Conservation (phyloP, 2,113 vertebrate species). For the Octodon degus region DNA sequence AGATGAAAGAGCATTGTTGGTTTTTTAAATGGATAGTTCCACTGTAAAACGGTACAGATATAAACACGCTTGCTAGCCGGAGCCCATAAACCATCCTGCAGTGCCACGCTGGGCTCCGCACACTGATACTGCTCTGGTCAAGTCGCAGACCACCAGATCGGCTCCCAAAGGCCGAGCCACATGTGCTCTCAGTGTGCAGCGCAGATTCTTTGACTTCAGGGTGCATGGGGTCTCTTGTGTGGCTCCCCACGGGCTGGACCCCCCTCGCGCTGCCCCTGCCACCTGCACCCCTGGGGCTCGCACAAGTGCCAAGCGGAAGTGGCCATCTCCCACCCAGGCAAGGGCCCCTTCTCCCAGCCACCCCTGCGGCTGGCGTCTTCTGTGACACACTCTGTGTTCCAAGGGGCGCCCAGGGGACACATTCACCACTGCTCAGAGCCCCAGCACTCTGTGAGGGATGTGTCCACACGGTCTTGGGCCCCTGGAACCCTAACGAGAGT, state of each 20-base stretch:
- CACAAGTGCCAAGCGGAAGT: not conserved
- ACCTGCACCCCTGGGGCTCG: not conserved
- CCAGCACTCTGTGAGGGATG: too few species aligned
- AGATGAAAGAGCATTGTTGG: too few species aligned
- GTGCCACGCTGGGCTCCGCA: not conserved
- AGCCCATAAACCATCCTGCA: not conserved
- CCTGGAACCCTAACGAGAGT: too few species aligned
- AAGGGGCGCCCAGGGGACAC: too few species aligned
- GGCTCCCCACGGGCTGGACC: not conserved
- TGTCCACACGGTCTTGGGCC: too few species aligned
- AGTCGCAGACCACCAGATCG: not conserved
- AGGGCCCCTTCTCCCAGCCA: not conserved
- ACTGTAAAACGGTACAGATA: not conserved
- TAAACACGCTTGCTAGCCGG: not conserved
- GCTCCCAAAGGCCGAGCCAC: not conserved
- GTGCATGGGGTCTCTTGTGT: not conserved
- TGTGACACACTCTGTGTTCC: not conserved
- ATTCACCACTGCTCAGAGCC: too few species aligned
- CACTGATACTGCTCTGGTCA: not conserved
- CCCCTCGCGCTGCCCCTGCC: not conserved
- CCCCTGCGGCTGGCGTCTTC: not conserved
- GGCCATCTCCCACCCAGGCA: not conserved
- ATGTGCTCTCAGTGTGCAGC: fast-evolving
- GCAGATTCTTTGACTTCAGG: not conserved
- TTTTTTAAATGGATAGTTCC: constrained; percentile 11